Base-by-base conservation (phyloP, 2,888 invertebrate genomes). In the Acleris emargana region DNA sequence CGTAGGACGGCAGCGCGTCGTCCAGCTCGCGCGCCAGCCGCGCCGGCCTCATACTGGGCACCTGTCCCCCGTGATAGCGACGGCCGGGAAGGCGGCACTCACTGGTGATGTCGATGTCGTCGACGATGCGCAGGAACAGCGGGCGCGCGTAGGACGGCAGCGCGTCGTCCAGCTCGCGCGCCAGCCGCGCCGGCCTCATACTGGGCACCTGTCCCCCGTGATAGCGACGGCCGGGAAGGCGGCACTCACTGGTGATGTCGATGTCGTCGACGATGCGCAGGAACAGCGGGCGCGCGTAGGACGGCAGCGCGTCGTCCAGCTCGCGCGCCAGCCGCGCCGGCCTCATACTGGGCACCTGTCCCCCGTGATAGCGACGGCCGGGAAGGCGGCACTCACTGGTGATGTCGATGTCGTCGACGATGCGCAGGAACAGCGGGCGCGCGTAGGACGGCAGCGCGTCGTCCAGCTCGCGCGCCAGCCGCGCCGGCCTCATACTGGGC, bases 271-370 rank as follows among this genome's bases (percentile, higher is more conserved):
- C 93, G 67, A 97, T 90, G 62, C 99, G 93, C 45, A 99, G 86
- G 91, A 99, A 99, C 20, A 98, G 88, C 1, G 99, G 99, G 20
- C 97, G 93, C 0, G 99, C 98, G 84, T 98, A 99, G 0, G 95
- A 81, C 0, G 99, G 97, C 73, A 99, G 92, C 69, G 94, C 93
- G 74, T 94, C 94, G 78, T 95, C 95, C 53, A 97, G 89, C 61
- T 94, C 95, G n/a, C 92, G 87, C 25, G 95, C 94, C 64, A 97
- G 88, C 59, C 93, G 89, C 2, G 94, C 87, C 4, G 13, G 13
- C 13, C n/a, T n/a, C n/a, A n/a, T n/a, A n/a, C n/a, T n/a, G n/a
- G n/a, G n/a, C n/a, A n/a, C 28, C 28, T 25, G 28, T 1, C 28
- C 1, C 28, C 1, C 7, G 28, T 7, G 7, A 28, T 25, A 2